Conservation (phyloP, 2,888 invertebrate species). For the Thymelicus acteon region DNA sequence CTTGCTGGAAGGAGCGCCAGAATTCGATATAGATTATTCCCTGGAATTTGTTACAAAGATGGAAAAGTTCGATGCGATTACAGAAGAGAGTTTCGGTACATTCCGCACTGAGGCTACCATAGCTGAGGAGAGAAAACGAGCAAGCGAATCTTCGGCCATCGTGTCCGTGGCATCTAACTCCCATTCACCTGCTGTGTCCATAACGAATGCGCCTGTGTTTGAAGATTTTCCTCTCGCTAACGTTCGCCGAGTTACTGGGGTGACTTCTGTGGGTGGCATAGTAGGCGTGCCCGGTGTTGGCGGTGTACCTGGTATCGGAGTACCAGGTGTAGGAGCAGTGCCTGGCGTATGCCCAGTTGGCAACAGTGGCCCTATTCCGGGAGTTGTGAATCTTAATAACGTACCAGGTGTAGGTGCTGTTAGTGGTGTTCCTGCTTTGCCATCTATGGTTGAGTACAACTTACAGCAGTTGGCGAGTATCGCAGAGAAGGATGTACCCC, state of each 20-base stretch:
- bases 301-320: slow-evolving; percentile 55
- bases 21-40: slow-evolving; percentile 91
- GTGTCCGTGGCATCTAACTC: slow-evolving; percentile 72
- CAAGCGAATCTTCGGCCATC: slow-evolving; percentile 75
- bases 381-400: slow-evolving; percentile 66
- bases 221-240: slow-evolving; percentile 87
- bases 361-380: slow-evolving; percentile 62
- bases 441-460: slow-evolving; percentile 94
- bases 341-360: slow-evolving; percentile 62
- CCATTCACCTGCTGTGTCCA: slow-evolving; percentile 80
- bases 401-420: slow-evolving; percentile 60
- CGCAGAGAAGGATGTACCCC: slow-evolving; percentile 88
- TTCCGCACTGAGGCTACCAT: slow-evolving; percentile 88
- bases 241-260: slow-evolving; percentile 74
- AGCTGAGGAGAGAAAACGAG: slow-evolving; percentile 82
- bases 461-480: slow-evolving; percentile 93
- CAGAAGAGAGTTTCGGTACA: slow-evolving; percentile 89
- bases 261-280: slow-evolving; percentile 48
- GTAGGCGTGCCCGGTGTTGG: slow-evolving; percentile 55
- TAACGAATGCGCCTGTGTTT: slow-evolving; percentile 90
- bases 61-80: slow-evolving; percentile 90
- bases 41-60: slow-evolving; percentile 93
- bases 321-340: slow-evolving; percentile 62
- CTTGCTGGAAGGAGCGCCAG: slow-evolving; percentile 92
- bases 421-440: slow-evolving; percentile 68